Conservation (phyloP, 35 echinoderm and acorn worm species). For the Apostichopus parvimensis region DNA sequence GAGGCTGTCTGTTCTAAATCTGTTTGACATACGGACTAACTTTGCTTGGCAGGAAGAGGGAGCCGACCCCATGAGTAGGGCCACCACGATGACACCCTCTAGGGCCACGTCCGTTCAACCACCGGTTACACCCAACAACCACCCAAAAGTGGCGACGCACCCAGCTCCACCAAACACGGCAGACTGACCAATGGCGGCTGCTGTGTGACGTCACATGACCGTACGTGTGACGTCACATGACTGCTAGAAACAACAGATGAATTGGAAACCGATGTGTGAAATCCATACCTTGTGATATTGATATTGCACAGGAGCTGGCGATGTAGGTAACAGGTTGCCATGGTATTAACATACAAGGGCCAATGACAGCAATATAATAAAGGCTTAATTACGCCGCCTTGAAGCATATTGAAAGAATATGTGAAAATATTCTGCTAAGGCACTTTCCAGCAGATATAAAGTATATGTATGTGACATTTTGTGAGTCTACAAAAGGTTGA, state of each 20-base stretch:
- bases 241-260: not conserved
- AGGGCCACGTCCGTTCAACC: constrained; percentile 2
- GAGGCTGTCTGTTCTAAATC: constrained; percentile 82
- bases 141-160: not conserved
- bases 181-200: not conserved
- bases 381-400: no score
- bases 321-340: no score
- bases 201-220: not conserved
- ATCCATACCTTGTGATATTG: no score
- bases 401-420: no score
- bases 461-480: no score
- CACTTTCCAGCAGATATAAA: no score
- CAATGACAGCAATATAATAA: no score
- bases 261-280: no score
- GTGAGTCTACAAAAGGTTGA: no score
- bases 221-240: not conserved
- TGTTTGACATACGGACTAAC: constrained; percentile 87
- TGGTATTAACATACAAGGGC: no score
- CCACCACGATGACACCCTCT: not conserved
- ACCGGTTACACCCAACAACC: not conserved
- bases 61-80: not conserved
- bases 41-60: constrained; percentile 60
- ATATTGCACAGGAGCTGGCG: no score
- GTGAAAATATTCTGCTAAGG: no score
- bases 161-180: constrained; percentile 32